Base-by-base conservation (phyloP, 2,113 vertebrate genomes). In the Galemys pyrenaicus region DNA sequence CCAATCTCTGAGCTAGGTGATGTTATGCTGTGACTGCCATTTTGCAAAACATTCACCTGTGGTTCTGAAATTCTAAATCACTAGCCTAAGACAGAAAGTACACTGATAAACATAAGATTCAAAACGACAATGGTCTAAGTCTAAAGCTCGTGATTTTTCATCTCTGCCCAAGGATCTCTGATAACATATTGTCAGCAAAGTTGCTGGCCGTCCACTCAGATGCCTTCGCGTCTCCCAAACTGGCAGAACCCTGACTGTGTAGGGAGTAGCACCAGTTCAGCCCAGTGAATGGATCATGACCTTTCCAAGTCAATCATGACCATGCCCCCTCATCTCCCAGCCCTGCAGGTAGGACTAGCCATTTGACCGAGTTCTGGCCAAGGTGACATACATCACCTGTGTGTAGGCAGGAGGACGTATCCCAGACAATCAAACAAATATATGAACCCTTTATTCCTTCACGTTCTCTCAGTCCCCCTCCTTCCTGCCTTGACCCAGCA, bases 41-140 rank as follows among this genome's bases (percentile, higher is more conserved):
- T 64, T 79, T 88, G 46, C 54, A 46, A 44, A 75, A 90, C 49
- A n/a, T 41, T 49, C 90, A 94, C 71, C 28, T 58, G 28, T 1
- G 30, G 22, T 5, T 88, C 89, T 92, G 80, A 67, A 80, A 78
- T 62, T n/a, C 30, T 56, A 74, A 80, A 68, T 85, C 70, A 86
- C 3, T 30, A 85, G 81, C 32, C 49, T 32, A 85, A 82, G 39
- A 19, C 51, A 71, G n/a, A 9, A 54, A 82, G 56, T 1, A 74
- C 58, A 86, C 19, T 2, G 6, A 20, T 17, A 82, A 80, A 87
- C 5, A 12, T 51, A 74, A 49, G 74, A 67, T n/a, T 58, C 71
- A 71, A 65, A 84, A 41, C 30, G 9, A 1, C 46, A 35, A 35
- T 16, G 3, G 19, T 75, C 46, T 44, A 32, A 87, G 24, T 56